Conservation (phyloP, 2,797 vertebrate genomes). For the Heterohyrax brucei region DNA sequence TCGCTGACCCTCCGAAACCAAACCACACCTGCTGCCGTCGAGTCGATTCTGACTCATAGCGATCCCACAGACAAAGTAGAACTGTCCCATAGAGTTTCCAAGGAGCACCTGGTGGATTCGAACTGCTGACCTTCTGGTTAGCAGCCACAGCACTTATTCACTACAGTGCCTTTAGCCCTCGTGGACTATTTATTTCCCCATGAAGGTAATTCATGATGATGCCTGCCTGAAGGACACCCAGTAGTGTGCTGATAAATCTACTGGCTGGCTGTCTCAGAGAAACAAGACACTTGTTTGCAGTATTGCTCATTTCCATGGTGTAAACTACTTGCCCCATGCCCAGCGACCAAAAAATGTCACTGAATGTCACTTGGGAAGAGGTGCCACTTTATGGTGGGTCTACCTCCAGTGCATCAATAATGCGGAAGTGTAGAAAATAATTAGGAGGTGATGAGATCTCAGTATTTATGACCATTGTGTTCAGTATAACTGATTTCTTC, state of each 20-base stretch:
- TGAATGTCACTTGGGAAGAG: neutral
- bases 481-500: slow-evolving; percentile 20
- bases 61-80: too few species aligned
- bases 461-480: slow-evolving; percentile 8
- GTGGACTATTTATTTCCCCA: neutral
- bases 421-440: neutral
- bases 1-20: neutral
- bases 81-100: too few species aligned
- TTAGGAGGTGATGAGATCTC: slow-evolving; percentile 3
- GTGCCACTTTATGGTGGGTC: neutral
- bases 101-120: too few species aligned
- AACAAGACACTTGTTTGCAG: neutral
- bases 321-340: neutral
- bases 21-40: too few species aligned
- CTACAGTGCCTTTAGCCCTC: neutral
- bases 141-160: too few species aligned
- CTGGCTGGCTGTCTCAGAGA: neutral
- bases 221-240: neutral
- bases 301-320: neutral
- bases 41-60: too few species aligned
- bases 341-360: neutral
- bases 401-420: slow-evolving; percentile 38
- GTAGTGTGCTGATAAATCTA: neutral
- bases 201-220: neutral
- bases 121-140: too few species aligned